Evolutionary conservation across 1,140 invertebrate species (phyloP), one percentile per base, ranked within the genome.

Genomic region (Diorhabda carinulata): DNA sequence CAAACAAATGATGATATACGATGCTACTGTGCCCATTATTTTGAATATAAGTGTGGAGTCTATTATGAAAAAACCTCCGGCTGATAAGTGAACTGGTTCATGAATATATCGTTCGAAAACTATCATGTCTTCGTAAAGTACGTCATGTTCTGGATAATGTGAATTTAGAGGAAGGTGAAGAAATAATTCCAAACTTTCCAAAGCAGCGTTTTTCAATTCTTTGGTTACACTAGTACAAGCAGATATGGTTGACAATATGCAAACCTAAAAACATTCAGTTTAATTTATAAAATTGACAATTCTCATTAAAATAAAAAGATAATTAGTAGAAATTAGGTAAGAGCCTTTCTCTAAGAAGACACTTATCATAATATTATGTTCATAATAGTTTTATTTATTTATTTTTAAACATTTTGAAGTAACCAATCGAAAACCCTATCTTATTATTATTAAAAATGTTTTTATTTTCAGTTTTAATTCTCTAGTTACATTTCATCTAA

Each of bases 121-220:
- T 6, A 52, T n/a, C 6, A 52, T 52, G n/a, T 52, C 47, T n/a
- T 52, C 47, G 47, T 52, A 52, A 52, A 52, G 3, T 4, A 8
- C 47, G 6, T 52, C 47, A 52, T 52, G 47, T n/a, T 52, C 47
- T 2, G 47, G 47, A 4, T 8, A 52, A 52, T 52, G n/a, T 6
- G 47, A 52, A 6, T 52, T 6, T 8, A 52, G 47, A 52, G 47
- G 47, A 4, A 52, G 47, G 47, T 52, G 47, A 6, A 52, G 47
- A 52, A 52, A 52, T 52, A 52, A 52, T 52, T 52, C 47, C 6
- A 52, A 52, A 52, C 47, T 52, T 52, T 52, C 47, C 47, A 52
- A n/a, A n/a, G 47, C 47, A 8, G 47, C 6, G 47, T 52, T 52
- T 52, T 52, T 52, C 47, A 52, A n/a, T 52, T 52, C 47, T 52